A percentile compares a stretch with the other conserved stretches of the same genome.
Conservation (phyloP, 2,888 invertebrate species). For the Petrolisthes cinctipes region DNA sequence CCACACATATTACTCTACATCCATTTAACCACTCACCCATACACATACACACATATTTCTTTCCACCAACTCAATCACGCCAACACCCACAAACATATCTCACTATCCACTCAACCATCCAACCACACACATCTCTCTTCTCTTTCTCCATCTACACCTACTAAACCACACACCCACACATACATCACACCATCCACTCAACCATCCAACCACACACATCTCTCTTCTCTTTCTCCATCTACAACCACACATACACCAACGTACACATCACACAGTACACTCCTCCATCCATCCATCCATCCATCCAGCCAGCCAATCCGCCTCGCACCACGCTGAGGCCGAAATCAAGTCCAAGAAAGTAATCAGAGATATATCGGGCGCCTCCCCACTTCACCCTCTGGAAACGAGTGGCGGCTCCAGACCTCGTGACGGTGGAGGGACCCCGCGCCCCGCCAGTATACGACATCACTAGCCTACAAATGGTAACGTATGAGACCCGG, state of each 20-base stretch:
- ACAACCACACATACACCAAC: background rate
- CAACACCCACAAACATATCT: background rate
- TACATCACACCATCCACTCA: background rate
- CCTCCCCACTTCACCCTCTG: constrained; percentile 41
- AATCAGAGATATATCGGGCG: constrained; percentile 51
- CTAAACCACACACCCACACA: background rate
- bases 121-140: background rate
- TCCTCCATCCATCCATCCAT: background rate
- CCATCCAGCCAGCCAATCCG: background rate
- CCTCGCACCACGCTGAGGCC: constrained; percentile 1
- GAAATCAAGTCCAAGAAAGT: constrained; percentile 39
- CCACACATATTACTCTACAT: too few species aligned
- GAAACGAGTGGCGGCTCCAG: constrained; percentile 35
- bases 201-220: background rate
- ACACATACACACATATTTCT: too few species aligned
- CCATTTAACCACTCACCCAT: too few species aligned
- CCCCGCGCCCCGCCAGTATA: constrained; percentile 46
- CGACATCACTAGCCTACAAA: constrained; percentile 55
- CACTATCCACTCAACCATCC: background rate
- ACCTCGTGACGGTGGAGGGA: constrained; percentile 34
- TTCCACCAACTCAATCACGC: background rate
- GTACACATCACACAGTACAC: background rate
- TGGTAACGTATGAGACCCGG: constrained; percentile 47
- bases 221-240: background rate
- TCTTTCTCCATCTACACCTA: background rate